These are phyloP conservation scores for Poecile atricapillus DNA, from an alignment of 2,113 vertebrate species.

Conservation along the genomic window DNA sequence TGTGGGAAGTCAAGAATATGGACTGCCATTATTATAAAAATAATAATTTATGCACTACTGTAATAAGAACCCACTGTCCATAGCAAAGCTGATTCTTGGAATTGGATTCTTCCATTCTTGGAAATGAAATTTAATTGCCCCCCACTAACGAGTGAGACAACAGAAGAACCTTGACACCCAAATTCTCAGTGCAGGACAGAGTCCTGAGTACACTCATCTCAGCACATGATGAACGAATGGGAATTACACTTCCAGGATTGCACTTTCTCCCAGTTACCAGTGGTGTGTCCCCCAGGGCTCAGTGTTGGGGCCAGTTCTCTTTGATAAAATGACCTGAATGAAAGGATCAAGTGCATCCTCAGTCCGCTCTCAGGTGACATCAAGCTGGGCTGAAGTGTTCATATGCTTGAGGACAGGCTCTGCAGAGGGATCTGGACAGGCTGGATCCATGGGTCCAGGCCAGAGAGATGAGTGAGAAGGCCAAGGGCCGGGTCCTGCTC, in stretches of 20 bases:
- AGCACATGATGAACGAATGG: accelerated
- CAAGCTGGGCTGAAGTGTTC: background rate
- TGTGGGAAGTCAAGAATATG: background rate
- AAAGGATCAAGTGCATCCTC: background rate
- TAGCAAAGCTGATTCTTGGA: background rate
- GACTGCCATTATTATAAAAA: background rate
- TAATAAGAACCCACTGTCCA: background rate
- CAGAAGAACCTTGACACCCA: background rate
- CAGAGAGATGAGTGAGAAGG: background rate
- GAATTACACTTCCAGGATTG: background rate
- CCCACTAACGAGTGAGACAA: background rate
- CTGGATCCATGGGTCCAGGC: background rate
- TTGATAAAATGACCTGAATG: background rate
- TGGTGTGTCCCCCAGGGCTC: background rate
- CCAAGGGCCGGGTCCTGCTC: background rate
- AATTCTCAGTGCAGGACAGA: background rate
- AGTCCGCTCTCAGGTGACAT: background rate
- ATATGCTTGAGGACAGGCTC: background rate
- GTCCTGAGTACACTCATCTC: background rate
- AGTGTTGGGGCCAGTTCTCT: background rate
- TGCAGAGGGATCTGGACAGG: background rate
- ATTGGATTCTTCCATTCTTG: background rate
- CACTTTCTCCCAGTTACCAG: background rate
- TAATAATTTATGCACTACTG: background rate
- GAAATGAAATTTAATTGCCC: background rate